Conservation (phyloP, 2,888 invertebrate genomes). For the Schizotus pectinicornis region DNA sequence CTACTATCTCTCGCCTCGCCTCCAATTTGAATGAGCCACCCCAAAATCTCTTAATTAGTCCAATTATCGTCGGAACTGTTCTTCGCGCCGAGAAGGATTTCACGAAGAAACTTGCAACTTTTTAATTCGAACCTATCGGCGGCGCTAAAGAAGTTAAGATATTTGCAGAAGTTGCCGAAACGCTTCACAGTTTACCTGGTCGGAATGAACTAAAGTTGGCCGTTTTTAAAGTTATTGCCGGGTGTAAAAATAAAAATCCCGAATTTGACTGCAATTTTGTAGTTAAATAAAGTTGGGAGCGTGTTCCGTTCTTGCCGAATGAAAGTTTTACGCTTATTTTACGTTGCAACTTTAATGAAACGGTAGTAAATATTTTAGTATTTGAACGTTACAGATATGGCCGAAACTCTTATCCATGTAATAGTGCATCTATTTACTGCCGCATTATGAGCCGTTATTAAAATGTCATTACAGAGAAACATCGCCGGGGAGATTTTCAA, state of each 20-base stretch:
- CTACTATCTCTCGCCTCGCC: background rate
- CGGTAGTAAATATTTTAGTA: slow-evolving; percentile 27
- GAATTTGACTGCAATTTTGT: slow-evolving; percentile 31
- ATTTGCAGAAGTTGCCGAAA: slow-evolving; percentile 14
- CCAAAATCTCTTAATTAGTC: too few species aligned
- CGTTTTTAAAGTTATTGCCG: slow-evolving; percentile 25
- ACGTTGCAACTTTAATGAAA: slow-evolving; percentile 22
- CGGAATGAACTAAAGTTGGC: slow-evolving; percentile 20
- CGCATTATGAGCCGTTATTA: too few species aligned
- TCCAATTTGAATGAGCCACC: background rate
- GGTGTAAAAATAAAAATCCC: slow-evolving; percentile 27
- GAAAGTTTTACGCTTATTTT: slow-evolving; percentile 27
- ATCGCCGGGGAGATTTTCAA: too few species aligned
- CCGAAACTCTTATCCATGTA: background rate
- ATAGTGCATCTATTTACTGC: too few species aligned
- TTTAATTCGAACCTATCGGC: slow-evolving; percentile 29
- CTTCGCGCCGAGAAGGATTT: too few species aligned
- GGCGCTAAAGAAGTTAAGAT: slow-evolving; percentile 15
- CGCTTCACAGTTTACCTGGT: slow-evolving; percentile 24
- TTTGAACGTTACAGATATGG: slow-evolving; percentile 22
- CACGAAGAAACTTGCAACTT: slow-evolving; percentile 11
- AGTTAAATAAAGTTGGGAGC: slow-evolving; percentile 16
- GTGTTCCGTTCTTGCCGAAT: slow-evolving; percentile 7
- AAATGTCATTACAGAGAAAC: too few species aligned
- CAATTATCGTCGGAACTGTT: too few species aligned